phyloP scores from a whole-genome alignment of 1,140 invertebrate species.

The Octopus bimaculoides region DNA sequence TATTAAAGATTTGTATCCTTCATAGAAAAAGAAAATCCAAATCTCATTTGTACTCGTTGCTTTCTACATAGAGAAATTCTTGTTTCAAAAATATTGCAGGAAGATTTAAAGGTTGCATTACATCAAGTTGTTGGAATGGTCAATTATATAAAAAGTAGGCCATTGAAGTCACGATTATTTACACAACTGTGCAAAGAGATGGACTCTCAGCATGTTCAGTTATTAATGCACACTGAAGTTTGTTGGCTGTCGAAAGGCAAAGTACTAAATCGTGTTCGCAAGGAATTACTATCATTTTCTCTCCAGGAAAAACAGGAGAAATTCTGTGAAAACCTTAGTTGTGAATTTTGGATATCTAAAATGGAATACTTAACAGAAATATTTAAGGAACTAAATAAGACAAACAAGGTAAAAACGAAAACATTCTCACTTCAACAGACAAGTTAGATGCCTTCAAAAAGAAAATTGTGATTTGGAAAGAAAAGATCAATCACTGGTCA shows the following conservation, averaged over 20 bases:
- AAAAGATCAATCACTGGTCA: neutral
- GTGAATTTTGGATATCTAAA: neutral
- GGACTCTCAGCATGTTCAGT: too few relatives aligned
- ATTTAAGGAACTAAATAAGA: neutral
- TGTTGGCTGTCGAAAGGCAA: neutral
- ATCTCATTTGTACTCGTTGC: too few relatives aligned
- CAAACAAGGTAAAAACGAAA: neutral
- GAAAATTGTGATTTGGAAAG: neutral
- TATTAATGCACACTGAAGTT: neutral
- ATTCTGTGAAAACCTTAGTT: neutral
- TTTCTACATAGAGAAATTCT: too few relatives aligned
- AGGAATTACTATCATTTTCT: slow-evolving; percentile 5
- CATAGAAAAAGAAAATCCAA: too few relatives aligned
- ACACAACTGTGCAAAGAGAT: too few relatives aligned
- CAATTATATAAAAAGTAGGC: too few relatives aligned
- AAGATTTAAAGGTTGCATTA: too few relatives aligned
- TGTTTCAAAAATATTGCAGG: too few relatives aligned
- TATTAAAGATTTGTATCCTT: too few relatives aligned
- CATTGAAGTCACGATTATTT: too few relatives aligned
- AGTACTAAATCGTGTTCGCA: neutral
- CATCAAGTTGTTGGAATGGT: too few relatives aligned
- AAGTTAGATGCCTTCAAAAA: neutral
- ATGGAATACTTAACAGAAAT: neutral
- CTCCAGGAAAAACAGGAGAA: neutral
- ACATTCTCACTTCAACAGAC: neutral